phyloP scores from a whole-genome alignment of 2,888 invertebrate species.

The Uloborus plumipes region DNA sequence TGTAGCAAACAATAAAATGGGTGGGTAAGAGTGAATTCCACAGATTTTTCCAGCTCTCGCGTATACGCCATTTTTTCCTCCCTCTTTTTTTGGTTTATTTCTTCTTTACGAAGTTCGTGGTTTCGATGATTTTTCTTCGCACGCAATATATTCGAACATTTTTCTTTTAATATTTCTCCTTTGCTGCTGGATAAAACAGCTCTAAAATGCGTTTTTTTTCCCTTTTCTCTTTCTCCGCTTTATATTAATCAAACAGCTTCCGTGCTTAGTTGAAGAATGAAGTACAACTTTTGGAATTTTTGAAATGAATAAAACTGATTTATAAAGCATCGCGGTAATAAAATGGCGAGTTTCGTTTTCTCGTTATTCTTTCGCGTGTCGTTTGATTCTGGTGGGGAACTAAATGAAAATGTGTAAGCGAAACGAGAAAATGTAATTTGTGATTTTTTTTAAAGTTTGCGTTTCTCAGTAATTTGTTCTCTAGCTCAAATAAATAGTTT shows the following conservation, averaged over 20 bases:
- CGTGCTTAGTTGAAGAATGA: no score
- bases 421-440: no score
- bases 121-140: constrained; percentile 37
- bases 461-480: no score
- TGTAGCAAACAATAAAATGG: constrained; percentile 57
- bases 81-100: constrained; percentile 8
- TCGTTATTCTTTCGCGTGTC: no score
- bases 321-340: no score
- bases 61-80: background rate
- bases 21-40: constrained; percentile 45
- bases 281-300: no score
- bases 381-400: no score
- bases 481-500: no score
- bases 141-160: constrained; percentile 22
- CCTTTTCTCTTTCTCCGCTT: constrained; percentile 11
- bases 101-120: constrained; percentile 17
- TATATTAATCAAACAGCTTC: constrained; percentile 33
- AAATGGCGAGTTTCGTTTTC: no score
- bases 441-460: no score
- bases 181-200: background rate
- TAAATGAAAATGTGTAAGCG: no score
- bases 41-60: constrained; percentile 27
- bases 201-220: background rate
- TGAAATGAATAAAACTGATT: no score
- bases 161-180: background rate